Conservation (phyloP, 2,797 vertebrate species). For the Falco concolor region DNA sequence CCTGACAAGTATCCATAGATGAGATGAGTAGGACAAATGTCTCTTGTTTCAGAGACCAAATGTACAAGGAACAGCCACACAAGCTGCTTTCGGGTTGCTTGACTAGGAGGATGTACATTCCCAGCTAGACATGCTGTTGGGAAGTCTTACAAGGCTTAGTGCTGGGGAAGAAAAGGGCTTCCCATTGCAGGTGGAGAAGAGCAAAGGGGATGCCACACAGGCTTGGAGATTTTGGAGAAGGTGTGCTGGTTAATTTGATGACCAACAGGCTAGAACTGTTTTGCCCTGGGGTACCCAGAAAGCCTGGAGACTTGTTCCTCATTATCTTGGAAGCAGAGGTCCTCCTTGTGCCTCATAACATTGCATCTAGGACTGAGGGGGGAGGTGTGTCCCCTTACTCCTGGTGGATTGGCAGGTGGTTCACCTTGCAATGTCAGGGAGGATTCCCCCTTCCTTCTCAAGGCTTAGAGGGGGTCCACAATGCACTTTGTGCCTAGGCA, state of each 20-base stretch:
- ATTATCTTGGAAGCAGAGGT: neutral
- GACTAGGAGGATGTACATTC: neutral
- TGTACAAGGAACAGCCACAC: neutral
- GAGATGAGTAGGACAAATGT: neutral
- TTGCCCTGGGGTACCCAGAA: no score
- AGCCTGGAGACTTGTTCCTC: neutral
- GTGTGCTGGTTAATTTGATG: neutral
- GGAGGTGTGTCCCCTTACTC: neutral
- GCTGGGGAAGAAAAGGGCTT: neutral
- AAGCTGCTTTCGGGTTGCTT: neutral
- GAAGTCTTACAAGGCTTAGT: neutral
- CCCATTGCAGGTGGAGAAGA: neutral
- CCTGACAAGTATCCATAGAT: neutral
- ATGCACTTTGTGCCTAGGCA: neutral
- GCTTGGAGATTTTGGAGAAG: neutral
- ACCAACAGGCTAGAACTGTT: neutral
- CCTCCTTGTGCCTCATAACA: neutral
- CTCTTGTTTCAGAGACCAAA: neutral
- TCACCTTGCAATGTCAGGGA: neutral
- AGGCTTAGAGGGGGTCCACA: rapidly evolving
- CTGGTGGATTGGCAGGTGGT: neutral
- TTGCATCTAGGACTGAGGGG: neutral
- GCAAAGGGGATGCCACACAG: neutral
- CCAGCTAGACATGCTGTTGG: neutral
- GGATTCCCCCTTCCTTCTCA: neutral